Evolutionary conservation across 2,113 vertebrate species (phyloP).

Genomic region (Epinephelus cyanopodus): DNA sequence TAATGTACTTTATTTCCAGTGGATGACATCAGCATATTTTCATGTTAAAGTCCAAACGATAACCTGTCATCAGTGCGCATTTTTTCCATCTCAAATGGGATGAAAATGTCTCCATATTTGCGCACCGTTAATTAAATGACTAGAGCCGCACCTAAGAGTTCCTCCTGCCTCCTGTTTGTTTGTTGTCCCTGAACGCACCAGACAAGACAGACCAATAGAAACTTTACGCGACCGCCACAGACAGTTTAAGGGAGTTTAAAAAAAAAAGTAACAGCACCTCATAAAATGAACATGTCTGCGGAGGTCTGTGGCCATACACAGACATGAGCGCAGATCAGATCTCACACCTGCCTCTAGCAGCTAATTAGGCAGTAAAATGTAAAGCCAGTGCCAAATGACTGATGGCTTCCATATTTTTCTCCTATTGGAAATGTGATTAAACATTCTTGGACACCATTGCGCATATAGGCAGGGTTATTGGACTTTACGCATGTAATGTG

Average conservation of each 20-base stretch:
- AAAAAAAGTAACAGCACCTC: slow-evolving; percentile 19
- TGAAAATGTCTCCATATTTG: background rate
- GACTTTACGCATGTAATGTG: background rate
- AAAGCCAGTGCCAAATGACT: background rate
- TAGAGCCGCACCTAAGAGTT: background rate
- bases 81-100: background rate
- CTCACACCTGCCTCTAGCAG: slow-evolving; percentile 33
- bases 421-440: background rate
- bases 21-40: background rate
- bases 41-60: background rate
- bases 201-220: slow-evolving; percentile 45
- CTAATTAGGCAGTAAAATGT: background rate
- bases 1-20: background rate
- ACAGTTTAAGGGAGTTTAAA: slow-evolving; percentile 16
- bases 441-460: background rate
- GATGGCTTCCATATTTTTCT: background rate
- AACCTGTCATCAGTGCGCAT: background rate
- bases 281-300: slow-evolving; percentile 38
- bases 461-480: background rate
- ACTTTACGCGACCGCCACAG: slow-evolving; percentile 52
- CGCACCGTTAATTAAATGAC: background rate
- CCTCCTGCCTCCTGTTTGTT: background rate
- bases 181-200: slow-evolving; percentile 51
- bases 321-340: background rate
- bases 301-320: slow-evolving; percentile 27